These are phyloP conservation scores for Nyctalus aviator DNA, from an alignment of 2,797 vertebrate species.

Conservation along the genomic window DNA sequence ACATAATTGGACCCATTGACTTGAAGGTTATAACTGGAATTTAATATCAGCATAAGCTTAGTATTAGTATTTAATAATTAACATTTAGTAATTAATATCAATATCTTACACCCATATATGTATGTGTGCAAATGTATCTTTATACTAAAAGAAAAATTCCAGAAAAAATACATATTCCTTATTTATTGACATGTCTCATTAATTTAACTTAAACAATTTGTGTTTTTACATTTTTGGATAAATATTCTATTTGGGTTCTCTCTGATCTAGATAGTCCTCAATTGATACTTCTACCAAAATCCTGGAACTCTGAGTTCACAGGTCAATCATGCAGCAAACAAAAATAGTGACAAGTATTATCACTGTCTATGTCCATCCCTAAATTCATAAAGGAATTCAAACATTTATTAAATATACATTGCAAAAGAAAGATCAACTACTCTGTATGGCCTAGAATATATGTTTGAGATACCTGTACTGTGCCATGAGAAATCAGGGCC, in stretches of 20 bases:
- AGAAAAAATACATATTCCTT: background rate
- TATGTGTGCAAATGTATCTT: background rate
- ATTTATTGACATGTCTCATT: background rate
- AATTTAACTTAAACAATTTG: background rate
- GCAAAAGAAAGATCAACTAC: background rate
- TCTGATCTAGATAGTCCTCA: background rate
- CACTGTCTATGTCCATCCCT: background rate
- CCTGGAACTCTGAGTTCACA: background rate
- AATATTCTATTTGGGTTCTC: background rate
- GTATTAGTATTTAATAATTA: background rate
- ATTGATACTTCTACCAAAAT: background rate
- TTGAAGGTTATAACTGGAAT: background rate
- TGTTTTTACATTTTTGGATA: constrained; percentile 7
- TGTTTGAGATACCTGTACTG: background rate
- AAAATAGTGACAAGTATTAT: background rate
- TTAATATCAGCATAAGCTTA: background rate
- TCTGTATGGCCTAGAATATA: background rate
- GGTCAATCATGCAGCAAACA: background rate
- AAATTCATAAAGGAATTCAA: too few species aligned
- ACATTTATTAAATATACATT: background rate
- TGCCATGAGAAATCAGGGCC: background rate
- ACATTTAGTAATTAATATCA: background rate
- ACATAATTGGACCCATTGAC: background rate
- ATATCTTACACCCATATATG: background rate
- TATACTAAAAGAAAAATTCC: background rate